Conservation (phyloP, 2,113 vertebrate species). For the Chascanopsetta lugubris region DNA sequence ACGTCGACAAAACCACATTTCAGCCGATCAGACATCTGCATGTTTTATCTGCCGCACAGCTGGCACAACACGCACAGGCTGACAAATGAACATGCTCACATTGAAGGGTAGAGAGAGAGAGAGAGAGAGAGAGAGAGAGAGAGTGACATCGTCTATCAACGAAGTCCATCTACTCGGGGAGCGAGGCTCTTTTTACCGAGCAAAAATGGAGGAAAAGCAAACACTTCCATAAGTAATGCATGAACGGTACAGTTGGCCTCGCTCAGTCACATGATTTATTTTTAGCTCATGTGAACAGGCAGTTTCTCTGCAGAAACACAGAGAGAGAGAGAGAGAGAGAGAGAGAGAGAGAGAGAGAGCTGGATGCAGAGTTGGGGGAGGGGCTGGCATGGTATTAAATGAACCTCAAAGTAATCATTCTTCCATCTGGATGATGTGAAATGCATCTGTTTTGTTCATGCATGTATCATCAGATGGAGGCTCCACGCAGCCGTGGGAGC, state of each 20-base stretch:
- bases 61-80: background rate
- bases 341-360: background rate
- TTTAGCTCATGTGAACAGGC: conserved; percentile 78
- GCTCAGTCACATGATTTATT: conserved; percentile 77
- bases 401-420: conserved; percentile 61
- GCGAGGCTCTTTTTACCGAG: conserved; percentile 5
- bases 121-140: no score
- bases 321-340: background rate
- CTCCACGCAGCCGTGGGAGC: conserved; percentile 24
- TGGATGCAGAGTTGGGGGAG: conserved; percentile 50
- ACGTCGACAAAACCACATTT: background rate
- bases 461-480: conserved; percentile 1
- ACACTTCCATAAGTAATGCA: conserved; percentile 81
- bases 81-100: conserved; percentile 15
- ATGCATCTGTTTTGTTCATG: conserved; percentile 53
- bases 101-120: conserved; percentile 32
- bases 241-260: conserved; percentile 71
- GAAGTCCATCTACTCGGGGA: conserved; percentile 7
- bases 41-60: background rate
- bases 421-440: conserved; percentile 70
- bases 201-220: conserved; percentile 63
- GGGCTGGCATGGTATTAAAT: conserved; percentile 56
- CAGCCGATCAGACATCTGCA: background rate
- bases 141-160: no score
- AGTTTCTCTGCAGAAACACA: conserved; percentile 62